Evolutionary conservation across 2,797 vertebrate genomes (phyloP), one percentile per base, ranked within the genome.

Genomic region (Karalla daura): DNA sequence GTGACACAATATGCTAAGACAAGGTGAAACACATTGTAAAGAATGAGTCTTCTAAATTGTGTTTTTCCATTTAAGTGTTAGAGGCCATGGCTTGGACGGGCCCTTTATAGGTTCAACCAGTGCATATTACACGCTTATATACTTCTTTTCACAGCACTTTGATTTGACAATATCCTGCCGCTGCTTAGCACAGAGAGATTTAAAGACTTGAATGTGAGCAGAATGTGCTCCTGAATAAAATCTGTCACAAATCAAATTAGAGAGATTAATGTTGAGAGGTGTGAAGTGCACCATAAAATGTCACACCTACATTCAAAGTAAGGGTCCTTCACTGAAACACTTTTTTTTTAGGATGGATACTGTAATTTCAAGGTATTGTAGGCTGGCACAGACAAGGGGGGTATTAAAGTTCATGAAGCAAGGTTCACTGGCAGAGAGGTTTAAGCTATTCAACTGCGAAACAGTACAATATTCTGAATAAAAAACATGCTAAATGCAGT

Each of bases 241-340:
- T 66, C 28, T 60, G 50, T 63, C 67, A 74, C 53, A 67, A 79
- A 79, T 76, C 65, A 79, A 75, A 84, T 80, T 62, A 78, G 74
- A 70, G 60, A 71, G 72, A 79, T 76, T 78, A 73, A 78, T 52
- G 54, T 63, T 46, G 60, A 78, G 76, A 65, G 36, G 62, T 71
- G 46, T 77, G 77, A 84, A 84, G 76, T 74, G 68, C 62, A 63
- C 76, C 63, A 50, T 86, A 62, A 88, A 87, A 86, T 79, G 59
- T 69, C 75, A 70, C 58, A 67, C 62, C 47, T 43, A 72, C 50
- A 64, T 87, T 84, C 68, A 77, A 77, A 63, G 51, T 40, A 33
- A 33, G 27, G 72, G 28, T 46, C 65, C 79, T 74, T 56, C 24
- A 58, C 15, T 36, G 55, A 39, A 53, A 73, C 75, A 61, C 35